Percentiles rank a stretch among this genome's conserved stretches.
These are phyloP conservation scores for Heterocephalus glaber DNA, from an alignment of 2,113 vertebrate genomes.

Conservation along the genomic window DNA sequence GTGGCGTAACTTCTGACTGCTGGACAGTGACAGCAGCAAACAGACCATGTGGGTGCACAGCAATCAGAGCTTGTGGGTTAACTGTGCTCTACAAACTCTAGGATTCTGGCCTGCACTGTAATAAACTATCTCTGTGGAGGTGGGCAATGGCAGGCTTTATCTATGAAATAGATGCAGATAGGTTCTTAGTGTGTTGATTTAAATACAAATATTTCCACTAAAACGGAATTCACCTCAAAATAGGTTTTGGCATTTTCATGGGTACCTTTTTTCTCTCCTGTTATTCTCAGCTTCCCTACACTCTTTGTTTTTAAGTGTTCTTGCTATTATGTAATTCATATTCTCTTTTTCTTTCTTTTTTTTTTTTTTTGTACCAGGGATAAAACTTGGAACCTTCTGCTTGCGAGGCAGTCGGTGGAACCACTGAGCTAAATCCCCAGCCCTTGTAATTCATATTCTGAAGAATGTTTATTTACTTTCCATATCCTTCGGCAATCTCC, in stretches of 20 bases:
- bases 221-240: not conserved
- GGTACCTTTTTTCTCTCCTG: not conserved
- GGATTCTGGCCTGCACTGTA: not conserved
- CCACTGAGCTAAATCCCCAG: too few relatives aligned
- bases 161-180: not conserved
- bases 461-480: not conserved
- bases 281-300: not conserved
- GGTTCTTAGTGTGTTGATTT: not conserved
- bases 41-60: not conserved
- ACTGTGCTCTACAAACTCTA: not conserved
- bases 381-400: too few relatives aligned
- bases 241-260: not conserved
- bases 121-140: not conserved
- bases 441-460: not conserved
- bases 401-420: too few relatives aligned
- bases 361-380: too few relatives aligned
- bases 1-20: constrained; percentile 48
- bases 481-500: not conserved
- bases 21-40: not conserved
- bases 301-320: not conserved
- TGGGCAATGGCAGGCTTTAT: not conserved
- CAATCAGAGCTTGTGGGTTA: not conserved
- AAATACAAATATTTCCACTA: not conserved
- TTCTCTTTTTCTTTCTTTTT: too few relatives aligned
- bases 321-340: not conserved